Base-by-base conservation (phyloP, 2,888 invertebrate genomes). In the Spatulosminthurus flaviceps region DNA sequence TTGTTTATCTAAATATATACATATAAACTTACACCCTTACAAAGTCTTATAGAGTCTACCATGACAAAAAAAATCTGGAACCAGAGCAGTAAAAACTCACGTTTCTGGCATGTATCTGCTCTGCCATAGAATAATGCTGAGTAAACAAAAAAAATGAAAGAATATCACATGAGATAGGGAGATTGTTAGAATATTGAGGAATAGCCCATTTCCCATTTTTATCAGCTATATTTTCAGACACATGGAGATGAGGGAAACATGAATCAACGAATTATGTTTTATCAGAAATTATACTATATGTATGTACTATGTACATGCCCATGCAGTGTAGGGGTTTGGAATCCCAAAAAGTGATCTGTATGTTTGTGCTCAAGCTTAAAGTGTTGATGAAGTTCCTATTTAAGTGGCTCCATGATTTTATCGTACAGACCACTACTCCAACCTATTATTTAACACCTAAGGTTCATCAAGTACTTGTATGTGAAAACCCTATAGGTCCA, bases 401-500 rank as follows among this genome's bases (percentile, higher is more conserved):
- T 42, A 72, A 72, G 74, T 74, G 61, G 61, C 29, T 29, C 34
- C 64, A 74, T 74, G 74, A 74, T 74, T 74, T 74, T 74, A 72
- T 72, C 72, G 24, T 9, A 41, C 41, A 24, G 24, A 43, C n/a
- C n/a, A n/a, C 71, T 42, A 71, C 22, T 24, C 29, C 11, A 71
- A 21, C 75, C 11, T 34, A 75, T 75, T 76, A 66, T 76, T 76
- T 76, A 76, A 69, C 76, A 76, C 76, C 76, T 76, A 28, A n/a
- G 26, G n/a, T 26, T 19, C 71, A 34, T 71, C 9, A 16, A 51
- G 26, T 71, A n/a, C 21, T 5, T 71, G 42, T 42, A 41, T 41
- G 41, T n/a, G 71, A 21, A 70, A n/a, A n/a, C n/a, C n/a, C n/a
- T n/a, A n/a, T n/a, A n/a, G n/a, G n/a, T n/a, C n/a, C n/a, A n/a